phyloP scores from a whole-genome alignment of 2,888 invertebrate species.

The Antheraea yamamai region DNA sequence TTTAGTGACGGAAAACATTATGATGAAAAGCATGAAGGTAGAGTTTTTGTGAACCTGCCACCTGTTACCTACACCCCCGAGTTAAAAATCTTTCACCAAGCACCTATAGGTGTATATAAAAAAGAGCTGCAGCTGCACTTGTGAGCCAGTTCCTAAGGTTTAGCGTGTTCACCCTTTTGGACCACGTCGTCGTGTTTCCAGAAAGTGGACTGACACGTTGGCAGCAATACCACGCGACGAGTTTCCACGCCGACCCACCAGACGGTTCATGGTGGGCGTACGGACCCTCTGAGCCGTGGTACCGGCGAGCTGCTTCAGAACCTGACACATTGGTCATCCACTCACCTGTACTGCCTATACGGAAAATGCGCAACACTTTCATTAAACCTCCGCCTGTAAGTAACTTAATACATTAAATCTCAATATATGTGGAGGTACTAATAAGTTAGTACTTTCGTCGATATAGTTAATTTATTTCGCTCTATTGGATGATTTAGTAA shows the following conservation, averaged over 20 bases:
- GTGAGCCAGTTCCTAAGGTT: neutral
- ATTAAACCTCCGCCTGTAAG: conserved; percentile 54
- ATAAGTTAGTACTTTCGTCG: neutral
- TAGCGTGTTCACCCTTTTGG: neutral
- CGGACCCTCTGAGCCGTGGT: conserved; percentile 65
- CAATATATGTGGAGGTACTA: neutral
- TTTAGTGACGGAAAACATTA: too few relatives aligned
- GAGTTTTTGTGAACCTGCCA: too few relatives aligned
- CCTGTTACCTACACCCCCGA: too few relatives aligned
- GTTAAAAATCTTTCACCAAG: too few relatives aligned
- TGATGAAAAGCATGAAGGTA: too few relatives aligned
- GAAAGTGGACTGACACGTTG: conserved; percentile 73
- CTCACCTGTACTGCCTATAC: conserved; percentile 60
- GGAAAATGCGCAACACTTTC: conserved; percentile 54
- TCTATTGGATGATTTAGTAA: too few relatives aligned
- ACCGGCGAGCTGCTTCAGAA: conserved; percentile 59
- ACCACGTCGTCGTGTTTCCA: conserved; percentile 26
- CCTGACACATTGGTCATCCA: conserved; percentile 58
- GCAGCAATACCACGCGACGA: conserved; percentile 67
- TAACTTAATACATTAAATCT: neutral
- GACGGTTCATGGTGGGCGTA: conserved; percentile 58
- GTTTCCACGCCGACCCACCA: conserved; percentile 58
- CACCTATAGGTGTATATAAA: too few relatives aligned
- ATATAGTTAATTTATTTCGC: too few relatives aligned
- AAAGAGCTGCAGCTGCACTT: too few relatives aligned